These are phyloP conservation scores for Eulemur mongoz DNA, from an alignment of 2,797 vertebrate genomes.

Conservation along the genomic window DNA sequence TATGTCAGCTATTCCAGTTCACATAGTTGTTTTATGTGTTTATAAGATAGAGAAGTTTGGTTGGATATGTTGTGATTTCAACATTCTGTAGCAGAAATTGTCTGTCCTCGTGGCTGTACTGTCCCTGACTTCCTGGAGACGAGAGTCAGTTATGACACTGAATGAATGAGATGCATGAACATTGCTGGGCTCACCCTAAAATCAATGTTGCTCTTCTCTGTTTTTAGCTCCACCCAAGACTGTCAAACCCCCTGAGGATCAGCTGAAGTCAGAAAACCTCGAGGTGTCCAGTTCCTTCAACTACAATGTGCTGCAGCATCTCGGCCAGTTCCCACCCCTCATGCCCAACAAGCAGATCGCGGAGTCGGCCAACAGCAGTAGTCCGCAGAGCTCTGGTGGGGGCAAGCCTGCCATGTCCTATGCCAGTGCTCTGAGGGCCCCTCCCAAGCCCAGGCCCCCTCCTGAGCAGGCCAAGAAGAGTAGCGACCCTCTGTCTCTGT, in stretches of 20 bases:
- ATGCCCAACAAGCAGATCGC: slow-evolving; percentile 94
- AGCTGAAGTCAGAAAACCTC: slow-evolving; percentile 90
- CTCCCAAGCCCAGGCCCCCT: slow-evolving; percentile 95
- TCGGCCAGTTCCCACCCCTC: slow-evolving; percentile 98
- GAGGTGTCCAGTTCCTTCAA: slow-evolving; percentile 90
- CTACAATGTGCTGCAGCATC: slow-evolving; percentile 94
- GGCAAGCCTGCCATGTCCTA: slow-evolving; percentile 97
- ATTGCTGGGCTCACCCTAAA: neutral
- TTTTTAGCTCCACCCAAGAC: slow-evolving; percentile 90
- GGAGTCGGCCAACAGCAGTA: slow-evolving; percentile 88
- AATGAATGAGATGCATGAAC: accelerated
- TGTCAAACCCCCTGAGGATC: slow-evolving; percentile 91
- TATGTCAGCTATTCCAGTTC: neutral
- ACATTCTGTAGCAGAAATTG: neutral
- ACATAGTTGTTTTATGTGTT: neutral
- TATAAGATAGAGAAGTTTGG: neutral
- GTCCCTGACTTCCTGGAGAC: neutral
- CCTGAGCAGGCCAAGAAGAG: slow-evolving; percentile 98
- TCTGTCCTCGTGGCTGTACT: neutral
- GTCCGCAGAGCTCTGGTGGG: slow-evolving; percentile 85
- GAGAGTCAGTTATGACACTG: accelerated
- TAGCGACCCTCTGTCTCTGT: slow-evolving; percentile 97
- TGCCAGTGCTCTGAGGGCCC: slow-evolving; percentile 96
- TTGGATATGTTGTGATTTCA: neutral
- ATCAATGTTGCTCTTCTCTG: slow-evolving; percentile 59